Base-by-base conservation (phyloP, 1,140 invertebrate species). In the Hyposmocoma kahamanoa region DNA sequence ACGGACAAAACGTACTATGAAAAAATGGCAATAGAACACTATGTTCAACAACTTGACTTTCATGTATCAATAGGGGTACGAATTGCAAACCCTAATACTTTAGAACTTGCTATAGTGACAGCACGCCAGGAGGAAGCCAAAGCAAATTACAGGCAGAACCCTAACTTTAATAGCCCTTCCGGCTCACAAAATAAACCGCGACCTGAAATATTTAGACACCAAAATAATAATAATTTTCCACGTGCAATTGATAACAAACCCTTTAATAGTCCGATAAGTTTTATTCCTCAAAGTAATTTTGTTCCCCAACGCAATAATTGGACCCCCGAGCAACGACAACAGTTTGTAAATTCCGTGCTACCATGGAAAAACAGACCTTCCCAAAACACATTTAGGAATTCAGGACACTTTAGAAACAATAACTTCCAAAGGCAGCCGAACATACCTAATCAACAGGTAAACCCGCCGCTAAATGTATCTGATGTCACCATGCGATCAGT, bases 401-500 rank as follows among this genome's bases (percentile, higher is more conserved):
- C 42, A 6, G 15, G 26, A 28, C 26, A 24, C 10, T 28, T 18
- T 11, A 28, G 42, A 24, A 28, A 30, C 24, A 44, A 28, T 9
- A 30, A 36, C 8, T 36, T n/a, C n/a, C 11, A 8, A 11, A 6
- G 18, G 22, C 42, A 44, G 22, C 42, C 21, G 15, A 44, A 44
- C n/a, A 44, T 44, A 18, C 42, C 22, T 15, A 18, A 44, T n/a
- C 42, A 28, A 17, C 32, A 36, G 15, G 42, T 42, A 9, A 42
- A 42, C 11, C 21, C 28, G 15, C 18, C 44, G 20, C 26, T 19
- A 22, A 20, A n/a, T 20, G 20, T n/a, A 5, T 46, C 44, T 22
- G 44, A 46, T n/a, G 44, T 46, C 17, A 46, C 44, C 11, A 46
- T 46, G 44, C 13, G 44, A 11, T 46, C 44, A 5, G 30, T 46